phyloP scores from a whole-genome alignment of 2,797 vertebrate species.

The Falco novaeseelandiae region DNA sequence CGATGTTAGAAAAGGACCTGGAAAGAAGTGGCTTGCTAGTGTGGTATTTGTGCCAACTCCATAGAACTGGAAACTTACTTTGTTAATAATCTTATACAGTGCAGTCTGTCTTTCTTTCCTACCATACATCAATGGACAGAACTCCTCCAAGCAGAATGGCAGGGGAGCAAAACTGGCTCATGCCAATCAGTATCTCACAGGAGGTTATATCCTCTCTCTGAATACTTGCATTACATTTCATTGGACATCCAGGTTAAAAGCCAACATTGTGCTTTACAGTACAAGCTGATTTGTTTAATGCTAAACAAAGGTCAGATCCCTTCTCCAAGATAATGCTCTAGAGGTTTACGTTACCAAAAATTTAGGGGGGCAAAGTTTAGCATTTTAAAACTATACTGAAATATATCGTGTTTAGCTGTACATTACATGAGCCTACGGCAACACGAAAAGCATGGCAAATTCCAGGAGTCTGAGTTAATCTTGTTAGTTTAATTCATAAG shows the following conservation, averaged over 20 bases:
- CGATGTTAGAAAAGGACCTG: background rate
- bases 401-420: background rate
- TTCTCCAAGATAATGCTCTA: background rate
- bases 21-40: background rate
- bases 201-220: background rate
- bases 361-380: background rate
- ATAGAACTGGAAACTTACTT: background rate
- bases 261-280: background rate
- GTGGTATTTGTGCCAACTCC: background rate
- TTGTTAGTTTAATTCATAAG: background rate
- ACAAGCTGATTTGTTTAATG: background rate
- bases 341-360: background rate
- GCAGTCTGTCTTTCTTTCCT: background rate
- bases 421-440: background rate
- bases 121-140: background rate
- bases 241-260: background rate
- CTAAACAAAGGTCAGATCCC: background rate
- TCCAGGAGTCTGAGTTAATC: background rate
- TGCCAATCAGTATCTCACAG: background rate
- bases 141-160: background rate
- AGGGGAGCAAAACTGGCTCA: background rate
- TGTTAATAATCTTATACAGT: background rate
- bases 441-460: rapidly evolving
- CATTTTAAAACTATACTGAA: background rate
- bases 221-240: background rate